Evolutionary conservation across 2,888 invertebrate genomes (phyloP).

Genomic region (Drosophila cracens): DNA sequence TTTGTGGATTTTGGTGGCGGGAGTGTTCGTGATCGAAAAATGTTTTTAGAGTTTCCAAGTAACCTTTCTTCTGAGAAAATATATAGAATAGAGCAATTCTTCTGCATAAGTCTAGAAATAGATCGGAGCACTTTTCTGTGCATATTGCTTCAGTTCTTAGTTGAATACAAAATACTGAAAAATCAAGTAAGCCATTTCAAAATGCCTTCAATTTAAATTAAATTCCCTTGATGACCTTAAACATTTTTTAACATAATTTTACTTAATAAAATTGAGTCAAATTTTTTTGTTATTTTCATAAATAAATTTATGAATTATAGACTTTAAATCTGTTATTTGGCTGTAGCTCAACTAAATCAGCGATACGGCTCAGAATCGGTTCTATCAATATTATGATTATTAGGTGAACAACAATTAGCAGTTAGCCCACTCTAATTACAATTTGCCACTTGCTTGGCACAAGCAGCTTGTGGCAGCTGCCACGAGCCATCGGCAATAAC

Average conservation of each 20-base stretch:
- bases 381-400: slow-evolving; percentile 20
- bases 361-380: neutral
- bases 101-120: neutral
- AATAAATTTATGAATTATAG: neutral
- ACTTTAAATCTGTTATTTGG: neutral
- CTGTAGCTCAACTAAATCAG: neutral
- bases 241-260: neutral
- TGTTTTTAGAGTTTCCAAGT: neutral
- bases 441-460: slow-evolving; percentile 38
- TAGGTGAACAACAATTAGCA: neutral
- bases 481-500: slow-evolving; percentile 14
- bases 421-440: slow-evolving; percentile 31
- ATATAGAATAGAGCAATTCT: neutral
- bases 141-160: neutral
- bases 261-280: neutral
- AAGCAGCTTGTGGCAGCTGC: slow-evolving; percentile 11
- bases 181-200: neutral
- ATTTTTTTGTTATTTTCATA: neutral
- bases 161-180: no score
- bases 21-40: neutral
- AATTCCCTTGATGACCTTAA: neutral
- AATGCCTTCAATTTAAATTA: neutral
- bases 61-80: neutral
- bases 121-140: no score
- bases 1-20: neutral